Evolutionary conservation across 2,888 invertebrate species (phyloP).

Genomic region (Agapetus fuscipes): DNA sequence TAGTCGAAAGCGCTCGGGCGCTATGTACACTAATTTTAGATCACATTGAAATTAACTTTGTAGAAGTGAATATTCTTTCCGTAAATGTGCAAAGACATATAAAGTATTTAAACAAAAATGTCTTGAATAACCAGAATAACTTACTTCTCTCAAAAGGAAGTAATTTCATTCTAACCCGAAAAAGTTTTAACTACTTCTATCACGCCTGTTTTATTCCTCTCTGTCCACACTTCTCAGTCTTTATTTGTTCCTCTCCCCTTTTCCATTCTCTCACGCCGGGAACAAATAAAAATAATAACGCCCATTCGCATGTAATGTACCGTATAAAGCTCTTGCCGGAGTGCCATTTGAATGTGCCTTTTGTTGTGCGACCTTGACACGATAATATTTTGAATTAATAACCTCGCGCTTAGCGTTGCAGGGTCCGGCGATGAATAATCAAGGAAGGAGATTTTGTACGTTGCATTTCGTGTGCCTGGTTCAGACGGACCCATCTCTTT

Average conservation of each 20-base stretch:
- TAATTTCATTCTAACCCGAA: slow-evolving; percentile 5
- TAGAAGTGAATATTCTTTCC: too few species aligned
- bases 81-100: too few species aligned
- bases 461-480: too few species aligned
- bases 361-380: slow-evolving; percentile 20
- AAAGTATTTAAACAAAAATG: too few species aligned
- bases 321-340: slow-evolving; percentile 18
- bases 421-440: slow-evolving; percentile 20
- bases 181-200: slow-evolving; percentile 16
- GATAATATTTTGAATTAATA: slow-evolving; percentile 19
- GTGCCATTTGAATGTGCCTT: slow-evolving; percentile 16
- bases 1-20: too few species aligned
- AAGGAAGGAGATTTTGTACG: slow-evolving; percentile 11
- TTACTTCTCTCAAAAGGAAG: neutral
- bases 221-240: slow-evolving; percentile 2
- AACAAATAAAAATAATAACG: slow-evolving; percentile 20
- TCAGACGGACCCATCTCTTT: too few species aligned
- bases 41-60: too few species aligned
- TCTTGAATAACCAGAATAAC: too few species aligned
- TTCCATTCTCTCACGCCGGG: neutral
- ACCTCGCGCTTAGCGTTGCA: slow-evolving; percentile 18
- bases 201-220: slow-evolving; percentile 7
- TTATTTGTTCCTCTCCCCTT: neutral
- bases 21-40: too few species aligned
- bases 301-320: slow-evolving; percentile 20